Conservation (phyloP, 2,797 vertebrate genomes). For the Scleropages formosus region DNA sequence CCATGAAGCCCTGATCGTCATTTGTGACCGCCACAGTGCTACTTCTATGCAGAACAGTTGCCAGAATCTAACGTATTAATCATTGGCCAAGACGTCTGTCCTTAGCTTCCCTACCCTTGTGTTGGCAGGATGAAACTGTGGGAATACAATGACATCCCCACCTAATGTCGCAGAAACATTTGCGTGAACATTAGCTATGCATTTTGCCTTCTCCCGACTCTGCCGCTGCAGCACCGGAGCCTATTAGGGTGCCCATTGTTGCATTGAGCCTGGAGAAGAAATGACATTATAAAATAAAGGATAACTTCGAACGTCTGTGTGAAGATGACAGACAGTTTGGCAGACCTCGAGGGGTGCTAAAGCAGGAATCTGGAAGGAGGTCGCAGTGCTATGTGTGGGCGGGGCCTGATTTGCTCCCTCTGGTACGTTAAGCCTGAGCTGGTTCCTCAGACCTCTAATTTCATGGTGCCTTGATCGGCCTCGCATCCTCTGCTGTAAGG, state of each 20-base stretch:
- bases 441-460: constrained; percentile 42
- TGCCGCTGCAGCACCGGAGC: neutral
- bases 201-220: neutral
- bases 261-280: neutral
- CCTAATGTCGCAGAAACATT: neutral
- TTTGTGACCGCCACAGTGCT: too few relatives aligned
- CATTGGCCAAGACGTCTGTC: too few relatives aligned
- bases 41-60: too few relatives aligned
- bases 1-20: too few relatives aligned
- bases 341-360: constrained; percentile 10
- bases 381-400: neutral
- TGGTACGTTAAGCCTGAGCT: constrained; percentile 25
- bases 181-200: too few relatives aligned
- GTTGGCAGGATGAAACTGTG: too few relatives aligned
- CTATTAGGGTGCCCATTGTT: neutral
- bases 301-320: neutral
- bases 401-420: neutral
- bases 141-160: constrained; percentile 24
- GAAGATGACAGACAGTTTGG: constrained; percentile 1
- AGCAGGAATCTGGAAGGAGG: constrained; percentile 5
- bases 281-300: neutral
- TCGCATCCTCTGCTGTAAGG: constrained; percentile 29
- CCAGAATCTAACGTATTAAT: too few relatives aligned
- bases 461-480: constrained; percentile 35
- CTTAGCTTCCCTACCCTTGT: too few relatives aligned